A percentile compares a stretch with the other conserved stretches of the same genome.
Conservation (phyloP, 2,888 invertebrate genomes). For the Didymodactylos carnosus region DNA sequence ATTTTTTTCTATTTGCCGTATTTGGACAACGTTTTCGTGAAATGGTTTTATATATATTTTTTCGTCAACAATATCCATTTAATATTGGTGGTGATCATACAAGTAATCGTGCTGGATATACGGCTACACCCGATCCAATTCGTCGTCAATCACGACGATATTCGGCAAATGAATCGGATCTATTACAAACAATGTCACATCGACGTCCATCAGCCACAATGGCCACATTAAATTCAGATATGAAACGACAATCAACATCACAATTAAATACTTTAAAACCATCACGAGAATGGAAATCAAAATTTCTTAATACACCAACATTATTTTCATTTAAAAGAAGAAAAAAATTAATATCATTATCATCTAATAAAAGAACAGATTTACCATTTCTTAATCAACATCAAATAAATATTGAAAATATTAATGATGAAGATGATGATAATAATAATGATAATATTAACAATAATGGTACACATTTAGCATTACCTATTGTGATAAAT, state of each 20-base stretch:
- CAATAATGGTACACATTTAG: too few relatives aligned
- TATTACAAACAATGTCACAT: not conserved
- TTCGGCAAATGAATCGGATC: not conserved
- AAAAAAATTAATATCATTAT: not conserved
- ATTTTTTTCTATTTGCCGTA: not conserved
- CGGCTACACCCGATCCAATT: too few relatives aligned
- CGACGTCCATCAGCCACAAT: not conserved
- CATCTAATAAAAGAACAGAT: not conserved
- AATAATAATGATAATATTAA: not conserved
- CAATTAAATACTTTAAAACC: too few relatives aligned
- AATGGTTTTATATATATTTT: not conserved
- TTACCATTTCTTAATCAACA: not conserved
- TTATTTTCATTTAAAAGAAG: too few relatives aligned
- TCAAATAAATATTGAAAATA: not conserved
- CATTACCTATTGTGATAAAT: too few relatives aligned
- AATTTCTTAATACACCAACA: not conserved
- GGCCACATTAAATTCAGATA: not conserved
- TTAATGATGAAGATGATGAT: not conserved
- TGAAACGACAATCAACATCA: not conserved
- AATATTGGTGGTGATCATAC: not conserved
- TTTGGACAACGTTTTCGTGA: not conserved
- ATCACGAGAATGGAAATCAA: too few relatives aligned
- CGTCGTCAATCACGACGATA: not conserved
- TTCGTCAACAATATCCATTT: not conserved
- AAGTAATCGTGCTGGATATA: not conserved